Conservation (phyloP, 2,797 vertebrate species). For the Linurgus olivaceus region DNA sequence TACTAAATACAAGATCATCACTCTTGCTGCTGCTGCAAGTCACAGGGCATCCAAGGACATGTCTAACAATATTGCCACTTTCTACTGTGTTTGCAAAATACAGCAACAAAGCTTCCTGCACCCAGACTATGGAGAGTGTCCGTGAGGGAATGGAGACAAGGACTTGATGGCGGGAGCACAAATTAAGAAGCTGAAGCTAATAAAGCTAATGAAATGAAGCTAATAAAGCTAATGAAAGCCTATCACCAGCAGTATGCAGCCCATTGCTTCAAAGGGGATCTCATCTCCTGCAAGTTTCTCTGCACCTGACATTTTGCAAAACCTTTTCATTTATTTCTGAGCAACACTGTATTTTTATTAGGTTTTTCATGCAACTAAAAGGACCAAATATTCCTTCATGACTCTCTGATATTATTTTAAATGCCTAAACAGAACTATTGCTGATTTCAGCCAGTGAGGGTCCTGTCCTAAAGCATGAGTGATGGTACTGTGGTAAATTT, state of each 20-base stretch:
- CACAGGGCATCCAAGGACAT: slow-evolving; percentile 13
- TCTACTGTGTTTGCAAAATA: slow-evolving; percentile 30
- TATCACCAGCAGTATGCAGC: background rate
- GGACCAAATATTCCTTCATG: background rate
- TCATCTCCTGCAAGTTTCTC: background rate
- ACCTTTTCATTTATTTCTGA: background rate
- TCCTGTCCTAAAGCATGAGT: background rate
- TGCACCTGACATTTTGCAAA: background rate
- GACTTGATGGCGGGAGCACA: background rate
- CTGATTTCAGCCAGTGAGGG: background rate
- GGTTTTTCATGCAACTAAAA: background rate
- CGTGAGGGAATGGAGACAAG: background rate
- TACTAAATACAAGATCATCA: slow-evolving; percentile 8
- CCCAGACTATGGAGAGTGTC: background rate
- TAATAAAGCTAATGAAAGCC: background rate
- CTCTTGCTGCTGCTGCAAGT: slow-evolving; percentile 16
- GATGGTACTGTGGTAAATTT: background rate
- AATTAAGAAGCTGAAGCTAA: background rate
- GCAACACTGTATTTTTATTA: background rate
- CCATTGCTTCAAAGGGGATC: background rate
- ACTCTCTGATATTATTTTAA: background rate
- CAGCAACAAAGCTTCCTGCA: background rate
- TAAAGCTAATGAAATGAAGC: background rate
- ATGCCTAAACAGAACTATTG: background rate
- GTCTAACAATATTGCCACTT: background rate